Conservation (phyloP, 2,797 vertebrate genomes). For the Lerista edwardsae region DNA sequence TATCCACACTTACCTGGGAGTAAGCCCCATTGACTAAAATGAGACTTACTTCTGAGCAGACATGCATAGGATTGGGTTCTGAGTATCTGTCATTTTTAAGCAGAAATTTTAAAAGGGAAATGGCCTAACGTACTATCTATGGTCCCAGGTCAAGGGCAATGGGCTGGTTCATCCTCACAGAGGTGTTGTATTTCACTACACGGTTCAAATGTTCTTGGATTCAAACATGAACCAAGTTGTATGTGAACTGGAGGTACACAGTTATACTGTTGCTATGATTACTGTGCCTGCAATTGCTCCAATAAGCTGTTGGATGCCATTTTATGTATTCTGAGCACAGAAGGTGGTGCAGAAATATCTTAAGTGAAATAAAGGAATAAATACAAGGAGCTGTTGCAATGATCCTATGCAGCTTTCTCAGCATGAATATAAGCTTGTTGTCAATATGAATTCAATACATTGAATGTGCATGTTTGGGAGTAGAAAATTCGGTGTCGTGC, state of each 20-base stretch:
- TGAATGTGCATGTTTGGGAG: neutral
- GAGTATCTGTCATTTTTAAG: conserved; percentile 31
- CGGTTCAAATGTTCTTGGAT: neutral
- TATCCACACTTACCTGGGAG: too few relatives aligned
- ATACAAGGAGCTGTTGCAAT: neutral
- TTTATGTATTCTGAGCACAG: neutral
- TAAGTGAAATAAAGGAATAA: neutral
- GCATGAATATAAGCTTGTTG: neutral
- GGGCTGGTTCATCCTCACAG: neutral
- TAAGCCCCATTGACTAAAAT: too few relatives aligned
- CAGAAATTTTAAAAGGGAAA: conserved; percentile 30
- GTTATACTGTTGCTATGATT: neutral
- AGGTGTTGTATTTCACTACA: neutral
- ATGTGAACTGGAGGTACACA: neutral
- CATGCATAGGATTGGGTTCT: too few relatives aligned
- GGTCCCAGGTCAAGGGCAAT: neutral
- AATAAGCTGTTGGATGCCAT: neutral
- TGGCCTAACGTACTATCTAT: neutral
- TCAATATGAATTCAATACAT: too few relatives aligned
- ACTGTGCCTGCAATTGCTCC: neutral
- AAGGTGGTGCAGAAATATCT: neutral
- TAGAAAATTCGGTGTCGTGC: neutral
- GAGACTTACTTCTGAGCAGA: too few relatives aligned
- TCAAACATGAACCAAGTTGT: neutral
- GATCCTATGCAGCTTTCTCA: neutral